Evolutionary conservation across 2,797 vertebrate genomes (phyloP).

Genomic region (Anas flavirostris): DNA sequence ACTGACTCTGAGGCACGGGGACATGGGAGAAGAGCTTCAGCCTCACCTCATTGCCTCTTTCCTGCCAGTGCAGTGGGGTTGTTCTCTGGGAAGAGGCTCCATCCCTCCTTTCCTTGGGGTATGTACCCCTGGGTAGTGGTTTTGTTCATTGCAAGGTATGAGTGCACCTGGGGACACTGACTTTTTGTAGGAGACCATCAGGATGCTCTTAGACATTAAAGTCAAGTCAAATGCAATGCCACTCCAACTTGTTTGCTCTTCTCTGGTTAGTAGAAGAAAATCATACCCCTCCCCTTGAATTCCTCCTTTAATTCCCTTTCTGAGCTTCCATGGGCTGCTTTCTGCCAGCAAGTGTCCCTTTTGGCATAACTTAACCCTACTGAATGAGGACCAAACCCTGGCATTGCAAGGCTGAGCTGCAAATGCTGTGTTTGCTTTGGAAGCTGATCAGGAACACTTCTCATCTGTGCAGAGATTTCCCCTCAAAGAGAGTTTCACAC

Average conservation of each 20-base stretch:
- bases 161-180: neutral
- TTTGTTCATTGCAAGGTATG: neutral
- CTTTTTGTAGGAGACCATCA: neutral
- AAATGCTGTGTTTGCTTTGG: neutral
- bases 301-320: neutral
- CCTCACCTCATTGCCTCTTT: too few relatives aligned
- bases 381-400: neutral
- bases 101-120: neutral
- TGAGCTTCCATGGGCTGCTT: neutral
- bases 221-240: neutral
- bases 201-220: neutral
- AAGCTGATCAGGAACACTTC: neutral
- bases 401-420: neutral
- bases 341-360: neutral
- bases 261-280: neutral
- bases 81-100: neutral
- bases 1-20: neutral
- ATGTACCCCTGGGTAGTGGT: neutral
- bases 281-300: neutral
- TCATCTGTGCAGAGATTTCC: neutral
- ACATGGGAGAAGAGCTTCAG: too few relatives aligned
- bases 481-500: neutral
- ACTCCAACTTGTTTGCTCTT: neutral
- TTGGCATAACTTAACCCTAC: neutral
- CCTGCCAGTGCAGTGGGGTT: neutral